Evolutionary conservation across 2,888 invertebrate genomes (phyloP).

Genomic region (Cremastobaeus sp.): DNA sequence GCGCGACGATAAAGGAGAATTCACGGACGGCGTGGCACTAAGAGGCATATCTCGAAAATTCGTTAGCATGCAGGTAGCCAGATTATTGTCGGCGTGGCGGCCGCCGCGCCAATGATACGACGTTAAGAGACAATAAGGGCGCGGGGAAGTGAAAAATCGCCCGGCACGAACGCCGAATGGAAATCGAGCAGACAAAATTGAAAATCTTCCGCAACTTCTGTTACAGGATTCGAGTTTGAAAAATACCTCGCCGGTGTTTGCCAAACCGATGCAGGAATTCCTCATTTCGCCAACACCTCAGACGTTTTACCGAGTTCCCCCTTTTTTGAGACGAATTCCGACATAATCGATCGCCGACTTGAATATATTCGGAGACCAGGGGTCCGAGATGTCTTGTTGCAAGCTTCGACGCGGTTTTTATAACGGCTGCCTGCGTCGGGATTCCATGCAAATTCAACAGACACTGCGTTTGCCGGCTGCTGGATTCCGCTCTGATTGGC

Average conservation of each 20-base stretch:
- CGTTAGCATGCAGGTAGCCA: slow-evolving; percentile 32
- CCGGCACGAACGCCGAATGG: slow-evolving; percentile 8
- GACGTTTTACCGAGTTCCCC: slow-evolving; percentile 32
- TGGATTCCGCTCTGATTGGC: no score
- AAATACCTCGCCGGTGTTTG: slow-evolving; percentile 37
- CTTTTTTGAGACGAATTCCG: slow-evolving; percentile 28
- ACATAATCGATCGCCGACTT: slow-evolving; percentile 39
- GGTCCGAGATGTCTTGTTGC: background rate
- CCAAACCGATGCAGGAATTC: slow-evolving; percentile 26
- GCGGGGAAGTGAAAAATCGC: slow-evolving; percentile 33
- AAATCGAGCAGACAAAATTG: slow-evolving; percentile 36
- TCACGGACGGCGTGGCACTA: slow-evolving; percentile 25
- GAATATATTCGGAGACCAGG: slow-evolving; percentile 17
- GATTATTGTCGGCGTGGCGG: slow-evolving; percentile 43
- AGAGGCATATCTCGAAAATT: slow-evolving; percentile 37
- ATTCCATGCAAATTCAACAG: no score
- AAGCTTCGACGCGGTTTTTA: background rate
- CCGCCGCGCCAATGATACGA: slow-evolving; percentile 51
- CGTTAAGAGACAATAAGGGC: slow-evolving; percentile 49
- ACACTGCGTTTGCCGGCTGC: no score
- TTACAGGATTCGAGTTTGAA: slow-evolving; percentile 43
- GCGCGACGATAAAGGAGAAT: slow-evolving; percentile 60
- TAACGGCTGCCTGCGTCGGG: no score
- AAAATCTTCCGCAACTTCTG: slow-evolving; percentile 49
- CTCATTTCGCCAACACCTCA: slow-evolving; percentile 41